Evolutionary conservation across 2,888 invertebrate species (phyloP).

Genomic region (Ferrisia virgata): DNA sequence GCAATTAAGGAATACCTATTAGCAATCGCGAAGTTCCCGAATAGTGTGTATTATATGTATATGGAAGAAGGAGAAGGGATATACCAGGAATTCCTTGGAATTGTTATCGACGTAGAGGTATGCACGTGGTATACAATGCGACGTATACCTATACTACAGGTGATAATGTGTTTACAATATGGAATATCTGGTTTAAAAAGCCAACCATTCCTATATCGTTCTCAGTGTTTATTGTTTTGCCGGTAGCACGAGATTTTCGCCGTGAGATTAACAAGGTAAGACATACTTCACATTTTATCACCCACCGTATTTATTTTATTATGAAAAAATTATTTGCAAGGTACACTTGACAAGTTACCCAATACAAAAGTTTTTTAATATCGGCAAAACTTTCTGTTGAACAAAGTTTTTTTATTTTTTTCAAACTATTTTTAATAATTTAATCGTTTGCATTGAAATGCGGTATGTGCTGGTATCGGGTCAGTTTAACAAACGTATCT

Average conservation of each 20-base stretch:
- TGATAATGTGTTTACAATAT: constrained; percentile 24
- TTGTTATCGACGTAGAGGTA: background rate
- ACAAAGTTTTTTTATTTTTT: background rate
- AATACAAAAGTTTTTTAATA: background rate
- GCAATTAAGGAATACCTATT: background rate
- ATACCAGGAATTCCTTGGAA: constrained; percentile 40
- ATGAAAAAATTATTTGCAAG: constrained; percentile 3
- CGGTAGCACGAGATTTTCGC: constrained; percentile 22
- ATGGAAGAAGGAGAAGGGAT: constrained; percentile 21
- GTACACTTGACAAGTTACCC: background rate
- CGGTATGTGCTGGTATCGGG: background rate
- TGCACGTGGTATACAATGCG: constrained; percentile 24
- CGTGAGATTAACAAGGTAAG: constrained; percentile 37
- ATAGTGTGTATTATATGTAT: background rate
- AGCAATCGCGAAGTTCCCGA: background rate
- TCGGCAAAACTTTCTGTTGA: background rate
- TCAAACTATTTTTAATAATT: background rate
- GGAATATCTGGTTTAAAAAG: constrained; percentile 38
- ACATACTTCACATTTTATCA: constrained; percentile 22
- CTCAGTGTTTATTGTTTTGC: constrained; percentile 45
- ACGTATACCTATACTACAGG: constrained; percentile 31
- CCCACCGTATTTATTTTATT: constrained; percentile 7
- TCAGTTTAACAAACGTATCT: background rate
- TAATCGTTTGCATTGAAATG: background rate
- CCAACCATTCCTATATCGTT: background rate